phyloP scores from a whole-genome alignment of 2,888 invertebrate species.

The Conomelus anceps region DNA sequence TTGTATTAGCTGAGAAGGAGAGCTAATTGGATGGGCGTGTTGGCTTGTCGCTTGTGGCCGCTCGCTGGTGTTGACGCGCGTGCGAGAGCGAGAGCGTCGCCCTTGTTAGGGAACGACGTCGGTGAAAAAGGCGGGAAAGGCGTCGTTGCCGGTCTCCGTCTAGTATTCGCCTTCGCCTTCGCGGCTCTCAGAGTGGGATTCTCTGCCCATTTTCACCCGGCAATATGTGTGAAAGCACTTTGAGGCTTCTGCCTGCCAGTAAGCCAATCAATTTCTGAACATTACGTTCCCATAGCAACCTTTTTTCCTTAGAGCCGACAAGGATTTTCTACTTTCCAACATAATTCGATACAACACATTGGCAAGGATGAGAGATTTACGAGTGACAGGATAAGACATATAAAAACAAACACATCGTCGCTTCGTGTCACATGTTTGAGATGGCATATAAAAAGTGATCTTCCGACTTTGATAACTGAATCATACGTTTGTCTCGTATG shows the following conservation, averaged over 20 bases:
- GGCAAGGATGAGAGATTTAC: neutral
- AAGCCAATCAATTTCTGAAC: slow-evolving; percentile 12
- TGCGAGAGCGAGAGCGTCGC: neutral
- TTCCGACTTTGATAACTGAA: neutral
- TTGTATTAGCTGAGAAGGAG: neutral
- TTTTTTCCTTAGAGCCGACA: neutral
- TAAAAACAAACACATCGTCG: neutral
- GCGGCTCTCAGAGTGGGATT: neutral
- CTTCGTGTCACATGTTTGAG: neutral
- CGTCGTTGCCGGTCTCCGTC: neutral
- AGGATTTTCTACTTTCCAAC: slow-evolving; percentile 2
- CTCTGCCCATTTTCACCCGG: neutral
- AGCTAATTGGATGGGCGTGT: neutral
- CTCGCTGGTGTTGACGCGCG: neutral
- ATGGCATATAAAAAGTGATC: neutral
- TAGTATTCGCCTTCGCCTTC: neutral
- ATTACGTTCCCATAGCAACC: slow-evolving; percentile 9
- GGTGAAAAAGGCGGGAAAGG: neutral
- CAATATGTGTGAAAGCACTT: slow-evolving; percentile 12
- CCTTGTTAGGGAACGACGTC: neutral
- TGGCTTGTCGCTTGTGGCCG: neutral
- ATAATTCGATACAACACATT: slow-evolving; percentile 5
- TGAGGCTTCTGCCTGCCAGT: slow-evolving; percentile 9
- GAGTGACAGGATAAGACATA: neutral
- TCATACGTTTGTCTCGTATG: neutral